Evolutionary conservation across 2,797 vertebrate species (phyloP), one percentile per base, ranked within the genome.

Genomic region (Myripristis murdjan): DNA sequence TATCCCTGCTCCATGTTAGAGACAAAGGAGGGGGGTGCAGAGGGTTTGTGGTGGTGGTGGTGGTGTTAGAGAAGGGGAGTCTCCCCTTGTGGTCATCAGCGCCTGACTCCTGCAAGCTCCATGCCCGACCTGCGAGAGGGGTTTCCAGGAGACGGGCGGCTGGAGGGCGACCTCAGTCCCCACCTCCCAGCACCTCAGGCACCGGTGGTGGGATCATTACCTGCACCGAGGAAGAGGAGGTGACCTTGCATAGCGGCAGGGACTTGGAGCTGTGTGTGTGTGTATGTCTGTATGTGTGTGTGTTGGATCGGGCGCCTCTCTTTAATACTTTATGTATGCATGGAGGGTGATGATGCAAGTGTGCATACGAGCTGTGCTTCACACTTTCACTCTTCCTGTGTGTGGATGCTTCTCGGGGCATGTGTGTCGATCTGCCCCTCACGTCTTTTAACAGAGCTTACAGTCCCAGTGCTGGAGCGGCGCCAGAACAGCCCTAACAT

Each of bases 161-260:
- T 68, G 23, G 58, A 71, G 46, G 56, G 49, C 20, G 26, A 72
- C 75, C 74, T 65, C 35, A 8, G 26, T 54, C 47, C 65, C 53
- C 67, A 60, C 41, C 60, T 64, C 16, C 28, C 33, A 48, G 39
- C n/a, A 28, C 59, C 64, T 75, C 31, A 43, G 12, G 14, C 6
- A 7, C 64, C 43, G 61, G 26, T n/a, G 74, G 70, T 39, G 58
- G 56, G 51, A 82, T 79, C 58, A 48, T 82, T 81, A 68, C 72
- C 75, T 68, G n/a, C 28, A 6, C 63, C 6, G 52, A 72, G 24
- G 48, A 43, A 44, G 57, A n/a, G n/a, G n/a, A n/a, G n/a, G n/a
- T 78, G 87, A 93, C 90, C 90, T 87, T 91, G 85, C 43, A 76
- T 51, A 60, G 59, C n/a, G 47, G 60, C 64, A 26, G 58, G 76